These are phyloP conservation scores for Tapirus indicus DNA, from an alignment of 2,797 vertebrate genomes.

Conservation along the genomic window DNA sequence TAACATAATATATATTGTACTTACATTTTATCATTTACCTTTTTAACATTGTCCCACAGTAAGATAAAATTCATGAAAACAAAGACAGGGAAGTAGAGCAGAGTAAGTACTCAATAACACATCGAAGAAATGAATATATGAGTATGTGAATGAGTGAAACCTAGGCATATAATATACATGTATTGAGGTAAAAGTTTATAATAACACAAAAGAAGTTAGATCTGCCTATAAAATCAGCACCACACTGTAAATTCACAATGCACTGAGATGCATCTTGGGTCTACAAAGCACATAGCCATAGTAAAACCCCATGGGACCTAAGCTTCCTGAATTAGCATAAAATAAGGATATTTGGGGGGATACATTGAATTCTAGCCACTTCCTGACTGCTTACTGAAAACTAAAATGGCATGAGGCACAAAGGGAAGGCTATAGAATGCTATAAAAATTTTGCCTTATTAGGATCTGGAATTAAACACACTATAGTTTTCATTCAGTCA, in stretches of 20 bases:
- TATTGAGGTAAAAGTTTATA: neutral
- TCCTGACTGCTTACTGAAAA: too few relatives aligned
- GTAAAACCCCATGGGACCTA: rapidly evolving
- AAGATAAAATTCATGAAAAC: neutral
- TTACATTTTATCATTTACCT: neutral
- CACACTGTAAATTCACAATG: neutral
- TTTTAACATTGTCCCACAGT: neutral
- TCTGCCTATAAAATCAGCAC: neutral
- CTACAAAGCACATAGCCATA: neutral
- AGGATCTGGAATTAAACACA: neutral
- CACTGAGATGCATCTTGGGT: neutral
- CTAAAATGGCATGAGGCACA: neutral
- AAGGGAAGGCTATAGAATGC: neutral
- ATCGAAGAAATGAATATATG: neutral
- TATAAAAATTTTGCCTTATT: neutral
- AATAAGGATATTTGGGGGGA: neutral
- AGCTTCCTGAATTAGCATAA: neutral
- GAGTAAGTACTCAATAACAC: neutral
- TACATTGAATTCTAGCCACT: neutral
- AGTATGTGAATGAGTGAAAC: neutral
- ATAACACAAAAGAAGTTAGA: neutral
- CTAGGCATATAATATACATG: neutral
- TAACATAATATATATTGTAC: neutral
- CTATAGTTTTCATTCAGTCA: neutral
- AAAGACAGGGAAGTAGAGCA: neutral